Evolutionary conservation across 2,888 invertebrate species (phyloP).

Genomic region (Campoplex capitator): DNA sequence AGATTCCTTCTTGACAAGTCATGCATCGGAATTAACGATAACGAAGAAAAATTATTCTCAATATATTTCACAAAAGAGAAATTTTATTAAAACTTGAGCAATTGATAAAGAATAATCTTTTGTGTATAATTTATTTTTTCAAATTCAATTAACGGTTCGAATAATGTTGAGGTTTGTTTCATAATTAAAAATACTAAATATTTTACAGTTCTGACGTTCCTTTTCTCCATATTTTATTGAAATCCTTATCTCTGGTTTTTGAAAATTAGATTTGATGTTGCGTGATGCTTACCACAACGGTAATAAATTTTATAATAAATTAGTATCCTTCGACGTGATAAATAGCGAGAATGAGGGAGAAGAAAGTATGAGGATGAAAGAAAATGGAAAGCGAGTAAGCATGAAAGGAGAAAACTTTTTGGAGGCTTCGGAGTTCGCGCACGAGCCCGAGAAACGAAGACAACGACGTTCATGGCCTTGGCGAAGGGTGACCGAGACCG

Average conservation of each 20-base stretch:
- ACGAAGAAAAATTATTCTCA: no score
- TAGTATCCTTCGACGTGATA: neutral
- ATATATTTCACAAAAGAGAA: no score
- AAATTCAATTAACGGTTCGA: no score
- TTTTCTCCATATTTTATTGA: constrained; percentile 1
- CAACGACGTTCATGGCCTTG: constrained; percentile 35
- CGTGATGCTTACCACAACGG: neutral
- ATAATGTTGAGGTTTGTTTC: no score
- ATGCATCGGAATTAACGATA: no score
- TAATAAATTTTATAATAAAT: neutral
- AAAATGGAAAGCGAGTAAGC: neutral
- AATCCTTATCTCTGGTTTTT: neutral
- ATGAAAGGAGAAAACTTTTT: neutral
- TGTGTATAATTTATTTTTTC: no score
- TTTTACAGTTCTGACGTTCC: neutral
- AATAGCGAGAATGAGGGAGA: neutral
- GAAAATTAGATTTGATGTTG: neutral
- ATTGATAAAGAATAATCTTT: no score
- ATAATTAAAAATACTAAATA: neutral
- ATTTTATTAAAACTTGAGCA: no score
- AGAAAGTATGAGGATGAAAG: neutral
- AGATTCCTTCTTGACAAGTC: no score
- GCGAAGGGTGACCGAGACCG: constrained; percentile 39
- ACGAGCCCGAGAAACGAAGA: constrained; percentile 9
- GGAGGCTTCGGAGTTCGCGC: neutral